Base-by-base conservation (phyloP, 2,797 vertebrate genomes). In the Melanotaenia maccullochi region DNA sequence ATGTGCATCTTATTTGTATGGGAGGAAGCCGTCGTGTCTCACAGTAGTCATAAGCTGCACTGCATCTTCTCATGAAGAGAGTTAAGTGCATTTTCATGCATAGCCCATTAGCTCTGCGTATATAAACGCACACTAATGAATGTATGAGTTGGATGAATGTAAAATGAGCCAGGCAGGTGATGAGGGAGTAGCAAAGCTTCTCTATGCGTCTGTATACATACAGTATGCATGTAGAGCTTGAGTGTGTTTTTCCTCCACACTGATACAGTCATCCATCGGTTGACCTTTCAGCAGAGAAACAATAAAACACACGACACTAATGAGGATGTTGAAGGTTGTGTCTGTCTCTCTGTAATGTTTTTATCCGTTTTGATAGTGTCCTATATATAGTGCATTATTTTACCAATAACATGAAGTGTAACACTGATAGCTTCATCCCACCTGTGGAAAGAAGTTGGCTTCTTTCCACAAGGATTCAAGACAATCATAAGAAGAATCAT, bases 211-310 rank as follows among this genome's bases (percentile, higher is more conserved):
- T 51, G 47, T 44, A 35, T 35, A 44, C 49, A 44, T 42, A 66
- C 44, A 40, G 57, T 33, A 4, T 47, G 58, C 61, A 24, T 32
- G 47, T 2, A 16, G 13, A 5, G 3, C 14, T 28, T 55, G 52
- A 55, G 52, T 32, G 24, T 64, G n/a, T 14, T 67, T 76, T 58
- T 57, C 74, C 82, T 66, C 49, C 16, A 44, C 68, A 16, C 62
- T 35, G 20, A 54, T 79, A 42, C 76, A 71, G 80, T 65, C 74
- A 79, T 87, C 78, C 42, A 61, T 70, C 8, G 11, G 58, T 65
- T 86, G 88, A 90, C 85, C 85, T 90, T 89, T 90, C 52, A 61
- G 13, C 64, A 35, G 67, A 69, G 72, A 82, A 81, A 87, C 71
- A 22, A 73, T 74, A 67, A 82, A 79, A 75, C 74, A 58, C 30